These are phyloP conservation scores for Drosophila micromelanica DNA, from an alignment of 1,140 invertebrate species.

Conservation along the genomic window DNA sequence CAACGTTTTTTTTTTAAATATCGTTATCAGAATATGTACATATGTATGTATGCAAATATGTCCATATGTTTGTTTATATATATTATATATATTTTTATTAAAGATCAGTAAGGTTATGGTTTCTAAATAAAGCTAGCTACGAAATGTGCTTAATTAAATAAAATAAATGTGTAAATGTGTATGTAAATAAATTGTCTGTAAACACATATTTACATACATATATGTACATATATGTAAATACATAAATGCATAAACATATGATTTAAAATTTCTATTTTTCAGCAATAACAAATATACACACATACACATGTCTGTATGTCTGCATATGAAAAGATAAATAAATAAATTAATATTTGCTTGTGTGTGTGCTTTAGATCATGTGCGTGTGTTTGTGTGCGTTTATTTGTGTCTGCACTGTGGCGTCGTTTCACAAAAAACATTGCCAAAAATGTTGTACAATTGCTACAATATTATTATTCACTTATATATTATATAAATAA, in stretches of 20 bases:
- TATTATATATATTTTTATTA: neutral
- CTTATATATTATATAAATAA: no score
- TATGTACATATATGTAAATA: no score
- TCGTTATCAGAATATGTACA: neutral
- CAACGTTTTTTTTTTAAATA: neutral
- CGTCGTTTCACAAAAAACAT: no score
- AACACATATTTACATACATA: neutral
- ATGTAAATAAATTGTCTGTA: neutral
- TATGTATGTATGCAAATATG: neutral
- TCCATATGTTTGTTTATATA: neutral
- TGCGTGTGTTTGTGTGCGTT: neutral
- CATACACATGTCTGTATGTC: no score
- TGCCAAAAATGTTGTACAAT: no score
- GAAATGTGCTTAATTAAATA: neutral
- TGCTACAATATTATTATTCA: no score
- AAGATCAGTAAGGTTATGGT: neutral
- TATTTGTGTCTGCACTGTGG: neutral
- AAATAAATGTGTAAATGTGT: neutral
- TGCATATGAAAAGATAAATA: no score
- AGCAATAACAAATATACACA: neutral
- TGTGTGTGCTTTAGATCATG: neutral
- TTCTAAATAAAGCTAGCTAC: no score
- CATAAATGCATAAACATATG: conserved; percentile 1
- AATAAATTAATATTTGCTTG: no score
- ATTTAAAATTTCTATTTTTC: conserved; percentile 22